Evolutionary conservation across 2,797 vertebrate species (phyloP), one percentile per base, ranked within the genome.

Genomic region (Decapterus maruadsi): DNA sequence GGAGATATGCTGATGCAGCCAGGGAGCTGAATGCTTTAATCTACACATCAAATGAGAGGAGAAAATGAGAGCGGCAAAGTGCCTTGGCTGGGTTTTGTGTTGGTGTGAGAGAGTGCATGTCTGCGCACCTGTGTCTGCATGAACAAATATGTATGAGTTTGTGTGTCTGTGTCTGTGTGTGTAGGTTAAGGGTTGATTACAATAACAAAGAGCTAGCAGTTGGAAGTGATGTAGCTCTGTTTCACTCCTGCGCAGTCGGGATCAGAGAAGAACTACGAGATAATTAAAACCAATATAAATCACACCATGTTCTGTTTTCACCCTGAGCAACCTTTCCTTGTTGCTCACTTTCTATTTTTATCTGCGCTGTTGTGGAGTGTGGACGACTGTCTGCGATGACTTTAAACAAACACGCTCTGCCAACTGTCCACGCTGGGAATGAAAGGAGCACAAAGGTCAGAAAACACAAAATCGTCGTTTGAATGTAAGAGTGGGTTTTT

Each of bases 1-100:
- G 77, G 64, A 83, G 81, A 89, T 78, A 83, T 78, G 77, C 85
- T 81, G 81, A 87, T 75, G 72, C 79, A 85, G 81, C 80, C 61
- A 50, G 64, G 75, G 79, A 87, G 87, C 81, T 84, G 72, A 43
- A 42, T 63, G 75, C 88, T 93, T 90, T 93, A 94, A 94, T 94
- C 92, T 92, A 77, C 79, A 89, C 89, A 92, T 93, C 93, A 93
- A 92, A 94, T 89, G 77, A 85, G 54, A 88, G 60, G 71, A 75
- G 84, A 51, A 91, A 91, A 91, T 88, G 83, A 90, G 90, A 79
- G 78, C 64, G 36, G 79, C 82, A 78, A 72, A 78, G 78, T 70
- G 76, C 72, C 55, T 74, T 55, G 19, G 80, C 78, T 82, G 72
- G 43, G 80, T 68, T 84, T 40, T 75, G 43, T 71, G 68, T 69